Conservation (phyloP, 2,888 invertebrate genomes). For the Eugnorisma glareosa region DNA sequence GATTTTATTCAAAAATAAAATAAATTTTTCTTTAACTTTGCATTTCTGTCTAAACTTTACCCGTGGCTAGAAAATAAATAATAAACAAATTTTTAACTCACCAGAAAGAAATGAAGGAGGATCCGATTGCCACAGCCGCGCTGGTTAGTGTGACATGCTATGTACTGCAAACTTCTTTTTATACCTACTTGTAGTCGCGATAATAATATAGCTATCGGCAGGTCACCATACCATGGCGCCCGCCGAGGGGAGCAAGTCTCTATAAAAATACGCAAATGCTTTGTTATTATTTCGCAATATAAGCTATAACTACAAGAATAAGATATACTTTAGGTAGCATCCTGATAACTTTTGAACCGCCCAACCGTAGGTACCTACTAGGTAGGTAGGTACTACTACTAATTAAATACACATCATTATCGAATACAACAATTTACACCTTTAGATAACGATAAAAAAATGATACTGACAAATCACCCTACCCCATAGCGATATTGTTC, state of each 20-base stretch:
- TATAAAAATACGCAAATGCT: constrained; percentile 4
- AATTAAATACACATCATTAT: constrained; percentile 6
- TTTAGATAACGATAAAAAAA: constrained; percentile 16
- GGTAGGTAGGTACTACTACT: too few relatives aligned
- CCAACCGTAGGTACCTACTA: background rate
- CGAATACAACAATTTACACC: constrained; percentile 6
- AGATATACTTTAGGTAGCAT: constrained; percentile 20
- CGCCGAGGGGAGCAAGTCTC: constrained; percentile 21
- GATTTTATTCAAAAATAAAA: too few relatives aligned
- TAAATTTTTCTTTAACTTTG: background rate
- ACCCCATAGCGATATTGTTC: constrained; percentile 15
- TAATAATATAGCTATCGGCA: constrained; percentile 20
- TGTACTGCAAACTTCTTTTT: constrained; percentile 22
- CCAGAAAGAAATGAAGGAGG: constrained; percentile 19
- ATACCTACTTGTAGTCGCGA: constrained; percentile 30
- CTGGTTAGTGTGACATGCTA: constrained; percentile 23
- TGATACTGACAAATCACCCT: constrained; percentile 17
- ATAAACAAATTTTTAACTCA: constrained; percentile 21
- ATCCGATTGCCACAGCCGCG: constrained; percentile 24
- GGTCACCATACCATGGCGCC: constrained; percentile 22
- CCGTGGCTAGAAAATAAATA: background rate
- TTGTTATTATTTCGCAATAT: background rate
- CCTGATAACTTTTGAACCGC: constrained; percentile 4
- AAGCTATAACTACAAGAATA: constrained; percentile 16
- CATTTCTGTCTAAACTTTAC: background rate